A percentile compares a stretch with the other conserved stretches of the same genome.
These are phyloP conservation scores for Etheostoma cragini DNA, from an alignment of 2,113 vertebrate genomes.

Conservation along the genomic window DNA sequence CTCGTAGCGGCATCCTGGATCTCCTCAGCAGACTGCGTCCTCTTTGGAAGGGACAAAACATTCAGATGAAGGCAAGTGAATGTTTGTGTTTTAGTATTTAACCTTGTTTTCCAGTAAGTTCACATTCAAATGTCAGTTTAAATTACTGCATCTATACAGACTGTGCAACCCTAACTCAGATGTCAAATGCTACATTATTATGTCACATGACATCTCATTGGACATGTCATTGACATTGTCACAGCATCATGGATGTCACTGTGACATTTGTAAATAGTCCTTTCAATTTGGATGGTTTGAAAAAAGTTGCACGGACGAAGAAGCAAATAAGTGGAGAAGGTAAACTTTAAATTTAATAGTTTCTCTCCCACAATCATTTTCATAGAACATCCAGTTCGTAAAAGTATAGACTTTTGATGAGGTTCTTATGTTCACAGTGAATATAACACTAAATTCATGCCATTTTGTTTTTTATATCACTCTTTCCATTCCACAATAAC, in stretches of 20 bases:
- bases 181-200: not conserved
- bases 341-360: not conserved
- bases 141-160: not conserved
- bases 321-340: not conserved
- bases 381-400: not conserved
- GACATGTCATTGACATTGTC: not conserved
- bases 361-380: not conserved
- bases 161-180: not conserved
- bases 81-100: not conserved
- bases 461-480: not conserved
- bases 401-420: not conserved
- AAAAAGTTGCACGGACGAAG: not conserved
- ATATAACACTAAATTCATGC: not conserved
- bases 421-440: not conserved
- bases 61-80: slow-evolving; percentile 82
- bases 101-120: not conserved
- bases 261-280: not conserved
- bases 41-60: slow-evolving; percentile 76
- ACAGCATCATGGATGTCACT: not conserved
- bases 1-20: slow-evolving; percentile 68
- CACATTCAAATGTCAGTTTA: not conserved
- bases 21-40: slow-evolving; percentile 79
- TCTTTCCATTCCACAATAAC: not conserved
- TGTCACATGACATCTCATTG: not conserved
- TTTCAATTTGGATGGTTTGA: too few relatives aligned